Evolutionary conservation across 1,140 invertebrate genomes (phyloP), one percentile per base, ranked within the genome.

Genomic region (Frieseomelitta varia): DNA sequence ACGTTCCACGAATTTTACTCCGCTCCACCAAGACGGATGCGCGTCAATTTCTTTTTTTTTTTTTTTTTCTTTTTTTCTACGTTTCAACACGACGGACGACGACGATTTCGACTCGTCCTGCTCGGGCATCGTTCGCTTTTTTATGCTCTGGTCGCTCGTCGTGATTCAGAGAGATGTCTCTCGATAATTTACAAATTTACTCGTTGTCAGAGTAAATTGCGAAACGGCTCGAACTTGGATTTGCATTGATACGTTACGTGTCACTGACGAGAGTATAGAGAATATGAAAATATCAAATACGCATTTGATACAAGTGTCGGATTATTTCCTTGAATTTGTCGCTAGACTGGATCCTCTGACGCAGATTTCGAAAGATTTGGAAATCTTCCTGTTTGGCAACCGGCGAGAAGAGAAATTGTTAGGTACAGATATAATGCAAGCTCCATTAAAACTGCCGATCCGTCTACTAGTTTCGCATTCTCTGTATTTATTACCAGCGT

Each of bases 401-500:
- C 15, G 61, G n/a, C 0, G 27, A 27, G 8, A 17, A 8, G 39
- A 47, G 39, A 27, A 27, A 27, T 27, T 27, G 27, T 27, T 19
- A n/a, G 17, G 27, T 34, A 51, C n/a, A 39, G 47, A 17, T 21
- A 39, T 27, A n/a, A 67, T 10, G 14, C 15, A 10, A 17, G 39
- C 10, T 53, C 12, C 53, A 77, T 87, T 82, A 88, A 88, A 88
- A 74, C 81, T 81, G 61, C 39, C 19, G 65, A 88, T 88, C 75
- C 56, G 34, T 21, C 61, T 47, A 76, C 65, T 82, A 79, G 53
- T 88, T 84, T 65, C 69, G 47, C 72, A 88, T 88, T 88, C 87
- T 21, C 83, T 85, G 87, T 88, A 88, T 85, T 76, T 88, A 89
- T 88, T 88, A 88, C 61, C 61, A 55, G 56, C 80, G 73, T 68